A percentile compares a stretch with the other conserved stretches of the same genome.
Evolutionary conservation across 2,797 vertebrate species (phyloP).

Genomic region (Lepilemur septentrionalis): DNA sequence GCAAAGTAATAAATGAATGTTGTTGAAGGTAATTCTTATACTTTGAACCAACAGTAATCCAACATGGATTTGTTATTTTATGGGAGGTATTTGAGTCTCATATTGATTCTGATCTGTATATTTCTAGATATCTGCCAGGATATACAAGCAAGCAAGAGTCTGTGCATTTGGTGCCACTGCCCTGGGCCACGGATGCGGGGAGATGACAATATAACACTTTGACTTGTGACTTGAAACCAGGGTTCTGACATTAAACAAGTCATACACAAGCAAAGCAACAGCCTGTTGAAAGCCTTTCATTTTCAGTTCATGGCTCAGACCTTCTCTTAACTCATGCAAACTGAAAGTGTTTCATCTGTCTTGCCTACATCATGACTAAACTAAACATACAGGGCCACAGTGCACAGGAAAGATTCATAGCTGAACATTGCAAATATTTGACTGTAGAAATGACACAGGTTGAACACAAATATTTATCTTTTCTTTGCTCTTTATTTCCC

Average conservation of each 20-base stretch:
- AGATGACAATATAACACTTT: not conserved
- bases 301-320: not conserved
- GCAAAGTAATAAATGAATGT: not conserved
- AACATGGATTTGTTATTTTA: not conserved
- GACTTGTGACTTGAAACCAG: not conserved
- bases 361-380: not conserved
- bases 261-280: not conserved
- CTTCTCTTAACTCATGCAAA: not conserved
- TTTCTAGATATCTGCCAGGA: not conserved
- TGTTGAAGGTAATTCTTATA: not conserved
- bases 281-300: not conserved
- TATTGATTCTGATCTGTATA: not conserved
- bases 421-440: not conserved
- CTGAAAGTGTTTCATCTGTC: not conserved
- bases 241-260: not conserved
- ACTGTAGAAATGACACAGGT: not conserved
- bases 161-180: not conserved
- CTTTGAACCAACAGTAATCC: not conserved
- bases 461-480: slow-evolving; percentile 43
- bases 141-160: not conserved
- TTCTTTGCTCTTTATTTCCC: not conserved
- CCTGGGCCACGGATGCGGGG: not conserved
- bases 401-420: not conserved
- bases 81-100: not conserved
- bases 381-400: not conserved